Evolutionary conservation across 2,113 vertebrate species (phyloP).

Genomic region (Antechinus flavipes): DNA sequence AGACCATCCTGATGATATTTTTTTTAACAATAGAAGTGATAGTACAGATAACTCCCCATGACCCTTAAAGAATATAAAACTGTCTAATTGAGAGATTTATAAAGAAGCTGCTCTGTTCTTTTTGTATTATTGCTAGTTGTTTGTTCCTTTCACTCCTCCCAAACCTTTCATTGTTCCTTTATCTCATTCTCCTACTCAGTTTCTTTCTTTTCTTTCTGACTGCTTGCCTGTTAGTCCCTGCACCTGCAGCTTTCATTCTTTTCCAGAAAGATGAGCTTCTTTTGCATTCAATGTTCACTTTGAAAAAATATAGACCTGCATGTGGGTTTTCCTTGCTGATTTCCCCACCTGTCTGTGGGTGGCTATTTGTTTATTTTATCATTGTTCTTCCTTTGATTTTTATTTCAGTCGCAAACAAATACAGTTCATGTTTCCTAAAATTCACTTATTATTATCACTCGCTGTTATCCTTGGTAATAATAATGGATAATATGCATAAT

Average conservation of each 20-base stretch:
- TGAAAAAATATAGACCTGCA: neutral
- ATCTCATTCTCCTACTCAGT: slow-evolving; percentile 28
- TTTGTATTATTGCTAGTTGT: neutral
- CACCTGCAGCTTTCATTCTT: slow-evolving; percentile 12
- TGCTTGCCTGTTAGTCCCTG: neutral
- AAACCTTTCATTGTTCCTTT: neutral
- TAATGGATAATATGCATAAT: neutral
- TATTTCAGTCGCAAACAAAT: neutral
- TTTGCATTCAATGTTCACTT: slow-evolving; percentile 13
- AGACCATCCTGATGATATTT: slow-evolving; percentile 57
- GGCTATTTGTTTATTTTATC: neutral
- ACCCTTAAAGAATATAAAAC: neutral
- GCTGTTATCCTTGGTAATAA: too few relatives aligned
- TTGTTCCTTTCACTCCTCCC: slow-evolving; percentile 4
- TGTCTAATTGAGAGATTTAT: slow-evolving; percentile 40
- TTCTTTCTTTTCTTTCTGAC: neutral
- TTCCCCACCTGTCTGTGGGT: neutral
- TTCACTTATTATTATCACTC: neutral
- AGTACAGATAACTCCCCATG: slow-evolving; percentile 37
- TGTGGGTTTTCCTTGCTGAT: neutral
- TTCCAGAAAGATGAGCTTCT: slow-evolving; percentile 32
- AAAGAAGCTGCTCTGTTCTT: neutral
- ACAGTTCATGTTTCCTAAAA: neutral
- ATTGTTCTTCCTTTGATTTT: neutral
- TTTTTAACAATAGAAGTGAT: slow-evolving; percentile 52